Evolutionary conservation across 2,113 vertebrate genomes (phyloP).

Genomic region (Myiozetetes cayanensis): DNA sequence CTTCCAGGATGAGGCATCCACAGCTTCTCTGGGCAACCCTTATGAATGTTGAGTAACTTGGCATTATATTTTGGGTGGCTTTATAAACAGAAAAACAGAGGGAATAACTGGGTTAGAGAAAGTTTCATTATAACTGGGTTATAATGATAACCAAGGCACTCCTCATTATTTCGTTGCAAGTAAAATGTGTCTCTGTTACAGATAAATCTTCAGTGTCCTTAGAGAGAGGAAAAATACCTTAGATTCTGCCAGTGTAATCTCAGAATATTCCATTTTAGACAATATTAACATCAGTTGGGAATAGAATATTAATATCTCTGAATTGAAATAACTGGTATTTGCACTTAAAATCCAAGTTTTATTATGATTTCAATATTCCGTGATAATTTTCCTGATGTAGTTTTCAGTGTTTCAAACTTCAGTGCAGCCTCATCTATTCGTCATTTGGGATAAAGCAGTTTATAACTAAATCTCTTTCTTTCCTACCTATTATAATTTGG

Average conservation of each 20-base stretch:
- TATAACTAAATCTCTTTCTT: neutral
- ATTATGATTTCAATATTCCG: neutral
- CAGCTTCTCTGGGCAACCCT: neutral
- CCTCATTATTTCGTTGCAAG: neutral
- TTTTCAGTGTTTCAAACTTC: neutral
- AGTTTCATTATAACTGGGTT: neutral
- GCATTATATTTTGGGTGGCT: neutral
- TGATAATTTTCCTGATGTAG: neutral
- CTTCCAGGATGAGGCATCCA: fast-evolving
- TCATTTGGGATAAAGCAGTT: neutral
- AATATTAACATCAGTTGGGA: neutral
- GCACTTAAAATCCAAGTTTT: neutral
- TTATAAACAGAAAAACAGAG: neutral
- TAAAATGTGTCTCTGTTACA: neutral
- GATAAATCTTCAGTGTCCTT: neutral
- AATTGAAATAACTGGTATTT: neutral
- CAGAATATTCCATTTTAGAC: neutral
- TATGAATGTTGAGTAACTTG: neutral
- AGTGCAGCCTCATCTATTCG: neutral
- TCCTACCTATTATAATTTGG: neutral
- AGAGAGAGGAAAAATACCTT: neutral
- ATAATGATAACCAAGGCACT: neutral
- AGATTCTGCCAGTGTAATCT: neutral
- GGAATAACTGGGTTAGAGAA: neutral
- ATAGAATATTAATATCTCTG: neutral